These are phyloP conservation scores for Drosophila cyrtoloma DNA, from an alignment of 2,888 invertebrate species.

Conservation along the genomic window DNA sequence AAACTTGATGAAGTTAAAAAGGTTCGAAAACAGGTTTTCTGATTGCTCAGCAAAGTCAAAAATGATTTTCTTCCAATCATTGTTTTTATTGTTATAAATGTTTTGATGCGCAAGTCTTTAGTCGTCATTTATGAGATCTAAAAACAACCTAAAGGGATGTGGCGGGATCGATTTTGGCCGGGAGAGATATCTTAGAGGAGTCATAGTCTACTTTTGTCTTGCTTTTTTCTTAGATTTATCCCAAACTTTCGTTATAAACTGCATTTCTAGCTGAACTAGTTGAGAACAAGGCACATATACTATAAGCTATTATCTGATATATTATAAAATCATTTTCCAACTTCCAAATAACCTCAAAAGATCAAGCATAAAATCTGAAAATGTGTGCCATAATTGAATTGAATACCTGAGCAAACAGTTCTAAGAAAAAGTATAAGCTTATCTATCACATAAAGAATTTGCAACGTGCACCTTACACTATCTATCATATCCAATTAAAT, in stretches of 20 bases:
- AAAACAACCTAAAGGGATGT: neutral
- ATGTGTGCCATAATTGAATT: constrained; percentile 54
- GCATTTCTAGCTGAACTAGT: constrained; percentile 27
- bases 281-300: constrained; percentile 24
- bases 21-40: neutral
- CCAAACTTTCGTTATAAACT: neutral
- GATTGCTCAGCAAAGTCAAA: neutral
- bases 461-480: constrained; percentile 8
- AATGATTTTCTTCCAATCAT: neutral
- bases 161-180: neutral
- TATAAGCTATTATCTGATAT: neutral
- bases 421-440: constrained; percentile 13
- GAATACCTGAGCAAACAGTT: constrained; percentile 55
- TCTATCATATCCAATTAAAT: constrained; percentile 27
- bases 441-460: constrained; percentile 4
- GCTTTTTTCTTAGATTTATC: neutral
- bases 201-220: neutral
- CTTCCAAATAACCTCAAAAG: constrained; percentile 10
- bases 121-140: neutral
- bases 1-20: neutral
- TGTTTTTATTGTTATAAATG: neutral
- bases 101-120: neutral
- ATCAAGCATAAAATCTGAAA: constrained; percentile 19
- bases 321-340: constrained; percentile 3
- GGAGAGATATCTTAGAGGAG: neutral